These are phyloP conservation scores for Passer domesticus DNA, from an alignment of 2,113 vertebrate genomes.

Conservation along the genomic window DNA sequence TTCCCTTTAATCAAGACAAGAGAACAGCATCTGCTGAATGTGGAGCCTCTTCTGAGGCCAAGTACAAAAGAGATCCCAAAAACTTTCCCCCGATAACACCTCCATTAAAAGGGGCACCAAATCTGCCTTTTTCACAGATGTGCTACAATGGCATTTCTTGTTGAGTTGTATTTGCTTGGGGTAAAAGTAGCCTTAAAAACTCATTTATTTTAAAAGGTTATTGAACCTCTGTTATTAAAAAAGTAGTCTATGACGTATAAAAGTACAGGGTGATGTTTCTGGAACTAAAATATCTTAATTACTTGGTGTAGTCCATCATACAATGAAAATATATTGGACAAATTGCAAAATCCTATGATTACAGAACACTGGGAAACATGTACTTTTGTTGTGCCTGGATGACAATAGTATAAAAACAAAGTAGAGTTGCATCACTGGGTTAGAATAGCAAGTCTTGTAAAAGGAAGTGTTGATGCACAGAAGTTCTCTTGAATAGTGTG, in stretches of 20 bases:
- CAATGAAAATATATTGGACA: not conserved
- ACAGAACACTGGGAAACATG: not conserved
- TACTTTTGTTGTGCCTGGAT: not conserved
- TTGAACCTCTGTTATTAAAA: not conserved
- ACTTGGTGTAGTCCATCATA: not conserved
- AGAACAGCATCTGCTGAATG: not conserved
- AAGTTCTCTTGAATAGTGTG: not conserved
- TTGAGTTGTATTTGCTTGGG: not conserved
- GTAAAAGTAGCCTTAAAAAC: not conserved
- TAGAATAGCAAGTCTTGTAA: not conserved
- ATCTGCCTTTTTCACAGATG: not conserved
- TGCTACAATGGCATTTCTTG: not conserved
- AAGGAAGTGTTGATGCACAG: not conserved
- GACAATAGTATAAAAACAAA: not conserved
- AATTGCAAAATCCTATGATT: not conserved
- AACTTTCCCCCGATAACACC: not conserved
- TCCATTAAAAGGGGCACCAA: not conserved
- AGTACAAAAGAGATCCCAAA: not conserved
- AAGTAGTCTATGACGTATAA: not conserved
- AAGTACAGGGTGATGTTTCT: not conserved
- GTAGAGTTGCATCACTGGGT: not conserved
- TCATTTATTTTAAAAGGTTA: not conserved
- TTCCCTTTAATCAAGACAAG: not conserved
- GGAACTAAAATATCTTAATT: not conserved
- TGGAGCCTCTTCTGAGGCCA: not conserved